Evolutionary conservation across 2,797 vertebrate genomes (phyloP).

Genomic region (Streptopelia turtur): DNA sequence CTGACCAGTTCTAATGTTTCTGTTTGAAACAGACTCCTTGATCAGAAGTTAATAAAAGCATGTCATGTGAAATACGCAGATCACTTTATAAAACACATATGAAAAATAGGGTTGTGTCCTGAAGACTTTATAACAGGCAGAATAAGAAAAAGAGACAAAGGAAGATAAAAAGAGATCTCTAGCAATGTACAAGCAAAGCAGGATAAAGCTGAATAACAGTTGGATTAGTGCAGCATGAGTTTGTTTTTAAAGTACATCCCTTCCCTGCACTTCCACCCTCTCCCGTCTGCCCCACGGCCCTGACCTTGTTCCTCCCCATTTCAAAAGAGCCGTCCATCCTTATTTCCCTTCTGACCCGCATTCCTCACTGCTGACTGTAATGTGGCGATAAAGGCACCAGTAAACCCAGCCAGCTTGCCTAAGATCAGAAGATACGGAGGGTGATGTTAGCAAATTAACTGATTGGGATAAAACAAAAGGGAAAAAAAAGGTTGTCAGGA

Average conservation of each 20-base stretch:
- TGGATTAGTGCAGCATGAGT: conserved; percentile 18
- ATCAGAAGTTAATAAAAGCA: conserved; percentile 33
- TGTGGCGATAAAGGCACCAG: conserved; percentile 17
- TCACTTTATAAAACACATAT: conserved; percentile 3
- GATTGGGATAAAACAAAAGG: conserved; percentile 56
- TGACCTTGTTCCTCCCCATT: conserved; percentile 27
- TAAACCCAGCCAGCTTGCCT: conserved; percentile 43
- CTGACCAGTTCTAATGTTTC: conserved; percentile 12
- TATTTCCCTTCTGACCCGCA: conserved; percentile 45
- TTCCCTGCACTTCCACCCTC: not conserved
- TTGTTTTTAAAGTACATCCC: conserved; percentile 57
- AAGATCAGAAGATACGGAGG: conserved; percentile 46
- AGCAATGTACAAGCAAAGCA: not conserved
- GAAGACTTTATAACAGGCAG: conserved; percentile 3
- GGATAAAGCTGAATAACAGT: conserved; percentile 8
- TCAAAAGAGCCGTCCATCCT: conserved; percentile 26
- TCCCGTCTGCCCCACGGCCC: not conserved
- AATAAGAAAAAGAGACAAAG: conserved; percentile 12
- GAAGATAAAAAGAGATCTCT: conserved; percentile 39
- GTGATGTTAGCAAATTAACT: conserved; percentile 68
- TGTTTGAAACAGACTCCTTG: conserved; percentile 14
- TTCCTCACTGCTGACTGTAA: conserved; percentile 54
- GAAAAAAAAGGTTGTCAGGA: not conserved
- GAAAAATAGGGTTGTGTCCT: not conserved
- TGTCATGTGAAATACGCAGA: not conserved